Percentiles rank a stretch among this genome's conserved stretches.
Conservation (phyloP, 2,797 vertebrate genomes). For the Ispidina lecontei region DNA sequence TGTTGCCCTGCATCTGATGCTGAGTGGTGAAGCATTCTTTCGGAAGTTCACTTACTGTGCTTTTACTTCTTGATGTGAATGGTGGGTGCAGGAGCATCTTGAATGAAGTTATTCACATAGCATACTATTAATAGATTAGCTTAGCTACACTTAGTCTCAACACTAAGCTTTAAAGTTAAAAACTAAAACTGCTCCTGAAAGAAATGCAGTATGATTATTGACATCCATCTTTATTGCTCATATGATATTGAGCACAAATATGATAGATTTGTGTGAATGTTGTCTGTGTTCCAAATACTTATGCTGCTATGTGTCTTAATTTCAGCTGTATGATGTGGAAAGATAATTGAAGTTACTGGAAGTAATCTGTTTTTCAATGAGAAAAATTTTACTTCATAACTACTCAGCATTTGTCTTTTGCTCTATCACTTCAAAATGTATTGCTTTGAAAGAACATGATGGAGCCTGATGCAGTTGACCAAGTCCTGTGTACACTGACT, state of each 20-base stretch:
- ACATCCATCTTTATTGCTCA: not conserved
- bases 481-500: not conserved
- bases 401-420: not conserved
- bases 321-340: not conserved
- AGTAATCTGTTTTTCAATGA: not conserved
- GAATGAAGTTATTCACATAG: not conserved
- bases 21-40: not conserved
- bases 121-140: not conserved
- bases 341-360: rapidly evolving
- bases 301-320: rapidly evolving
- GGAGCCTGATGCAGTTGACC: not conserved
- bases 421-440: not conserved
- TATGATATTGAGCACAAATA: not conserved
- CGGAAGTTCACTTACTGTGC: not conserved
- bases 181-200: not conserved
- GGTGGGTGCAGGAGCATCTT: not conserved
- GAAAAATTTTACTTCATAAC: not conserved
- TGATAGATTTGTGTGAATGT: not conserved
- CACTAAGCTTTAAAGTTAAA: not conserved
- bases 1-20: not conserved
- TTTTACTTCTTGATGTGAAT: not conserved
- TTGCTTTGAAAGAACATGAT: not conserved
- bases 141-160: not conserved
- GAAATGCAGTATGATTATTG: not conserved
- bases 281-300: not conserved